A percentile compares a stretch with the other conserved stretches of the same genome.
Evolutionary conservation across 2,888 invertebrate species (phyloP).

Genomic region (Leptinotarsa juncta): DNA sequence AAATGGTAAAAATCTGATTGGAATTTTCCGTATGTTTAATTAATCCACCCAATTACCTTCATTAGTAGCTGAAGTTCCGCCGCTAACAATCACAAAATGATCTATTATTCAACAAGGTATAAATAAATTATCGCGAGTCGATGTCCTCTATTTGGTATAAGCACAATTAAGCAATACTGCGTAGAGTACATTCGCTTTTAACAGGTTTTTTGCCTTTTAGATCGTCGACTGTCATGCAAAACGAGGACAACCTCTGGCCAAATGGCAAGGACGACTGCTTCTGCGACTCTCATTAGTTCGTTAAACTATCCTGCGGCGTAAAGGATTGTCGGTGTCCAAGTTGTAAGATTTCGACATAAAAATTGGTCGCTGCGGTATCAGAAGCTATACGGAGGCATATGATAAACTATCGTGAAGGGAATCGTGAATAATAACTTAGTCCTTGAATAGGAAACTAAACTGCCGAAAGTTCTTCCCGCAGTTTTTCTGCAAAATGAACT

Average conservation of each 20-base stretch:
- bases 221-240: constrained; percentile 28
- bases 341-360: constrained; percentile 20
- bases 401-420: too few species aligned
- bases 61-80: constrained; percentile 14
- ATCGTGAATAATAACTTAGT: too few species aligned
- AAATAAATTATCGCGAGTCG: constrained; percentile 15
- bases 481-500: too few species aligned
- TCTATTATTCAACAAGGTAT: constrained; percentile 19
- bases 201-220: constrained; percentile 28
- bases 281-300: constrained; percentile 30
- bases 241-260: constrained; percentile 36
- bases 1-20: not conserved
- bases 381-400: too few species aligned
- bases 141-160: constrained; percentile 17
- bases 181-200: constrained; percentile 20
- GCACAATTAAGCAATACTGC: constrained; percentile 16
- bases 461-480: too few species aligned
- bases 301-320: constrained; percentile 32
- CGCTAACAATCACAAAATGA: constrained; percentile 7
- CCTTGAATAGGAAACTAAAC: too few species aligned
- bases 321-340: constrained; percentile 22
- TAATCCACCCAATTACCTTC: constrained; percentile 18
- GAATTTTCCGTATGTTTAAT: not conserved
- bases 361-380: not conserved
- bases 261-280: constrained; percentile 39